Conservation (phyloP, 2,113 vertebrate species). For the Carassius gibelio region DNA sequence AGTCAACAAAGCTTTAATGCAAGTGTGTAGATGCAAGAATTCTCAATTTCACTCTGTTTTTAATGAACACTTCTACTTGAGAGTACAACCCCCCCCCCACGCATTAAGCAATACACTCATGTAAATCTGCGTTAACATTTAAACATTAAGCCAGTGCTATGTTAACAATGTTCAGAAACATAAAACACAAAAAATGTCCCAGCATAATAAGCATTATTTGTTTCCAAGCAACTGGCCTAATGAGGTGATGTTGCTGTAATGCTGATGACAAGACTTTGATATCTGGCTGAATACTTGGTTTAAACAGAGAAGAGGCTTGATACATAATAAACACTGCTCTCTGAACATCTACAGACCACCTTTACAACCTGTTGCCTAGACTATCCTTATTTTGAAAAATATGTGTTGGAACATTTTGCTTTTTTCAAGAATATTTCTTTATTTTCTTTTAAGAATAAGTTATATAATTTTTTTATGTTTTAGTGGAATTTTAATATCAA, state of each 20-base stretch:
- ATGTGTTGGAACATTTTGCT: not conserved
- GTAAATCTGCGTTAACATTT: not conserved
- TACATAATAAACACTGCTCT: not conserved
- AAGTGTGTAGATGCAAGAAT: not conserved
- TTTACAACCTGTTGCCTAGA: not conserved
- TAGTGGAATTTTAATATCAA: not conserved
- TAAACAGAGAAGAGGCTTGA: not conserved
- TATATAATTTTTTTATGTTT: not conserved
- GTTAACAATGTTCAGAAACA: not conserved
- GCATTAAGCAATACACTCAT: not conserved
- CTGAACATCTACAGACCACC: not conserved
- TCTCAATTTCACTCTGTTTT: not conserved
- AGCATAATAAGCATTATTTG: not conserved
- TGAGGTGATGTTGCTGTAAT: not conserved
- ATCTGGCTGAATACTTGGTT: not conserved
- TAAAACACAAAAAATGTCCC: conserved; percentile 10
- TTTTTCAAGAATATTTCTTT: not conserved
- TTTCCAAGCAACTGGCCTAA: not conserved
- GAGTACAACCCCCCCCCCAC: not conserved
- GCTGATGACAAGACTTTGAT: not conserved
- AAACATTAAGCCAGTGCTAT: not conserved
- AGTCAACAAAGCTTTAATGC: not conserved
- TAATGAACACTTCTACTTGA: not conserved
- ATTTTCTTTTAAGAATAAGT: too few species aligned
- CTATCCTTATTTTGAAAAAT: not conserved